A percentile compares a stretch with the other conserved stretches of the same genome.
Conservation (phyloP, 2,797 vertebrate species). For the Phataginus tetradactyla region DNA sequence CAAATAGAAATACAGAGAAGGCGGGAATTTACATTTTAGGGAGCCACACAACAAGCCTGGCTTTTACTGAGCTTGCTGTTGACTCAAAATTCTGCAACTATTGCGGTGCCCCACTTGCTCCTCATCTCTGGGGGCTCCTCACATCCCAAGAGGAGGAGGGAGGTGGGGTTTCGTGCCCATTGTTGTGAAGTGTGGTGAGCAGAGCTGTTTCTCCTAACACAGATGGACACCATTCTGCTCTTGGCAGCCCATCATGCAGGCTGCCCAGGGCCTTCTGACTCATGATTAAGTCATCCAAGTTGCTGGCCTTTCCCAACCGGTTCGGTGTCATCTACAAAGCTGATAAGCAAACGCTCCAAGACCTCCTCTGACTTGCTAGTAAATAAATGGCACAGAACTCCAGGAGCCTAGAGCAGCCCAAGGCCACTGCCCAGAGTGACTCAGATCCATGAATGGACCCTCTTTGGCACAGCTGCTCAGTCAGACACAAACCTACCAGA, state of each 20-base stretch:
- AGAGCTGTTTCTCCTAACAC: neutral
- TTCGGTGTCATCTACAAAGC: neutral
- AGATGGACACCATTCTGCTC: neutral
- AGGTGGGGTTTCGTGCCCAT: neutral
- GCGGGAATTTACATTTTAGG: neutral
- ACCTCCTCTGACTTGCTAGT: neutral
- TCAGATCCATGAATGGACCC: neutral
- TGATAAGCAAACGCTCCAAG: neutral
- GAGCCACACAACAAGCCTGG: neutral
- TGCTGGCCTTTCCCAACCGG: constrained; percentile 7
- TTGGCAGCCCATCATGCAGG: neutral
- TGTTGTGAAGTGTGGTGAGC: neutral
- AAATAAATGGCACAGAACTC: neutral
- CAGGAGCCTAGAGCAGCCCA: neutral
- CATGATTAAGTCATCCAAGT: constrained; percentile 15
- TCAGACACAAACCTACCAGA: neutral
- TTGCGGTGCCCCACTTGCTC: fast-evolving
- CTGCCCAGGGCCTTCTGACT: constrained; percentile 41
- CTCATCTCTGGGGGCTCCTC: neutral
- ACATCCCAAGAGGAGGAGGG: neutral
- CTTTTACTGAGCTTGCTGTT: neutral
- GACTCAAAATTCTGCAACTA: neutral
- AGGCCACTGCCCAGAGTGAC: neutral
- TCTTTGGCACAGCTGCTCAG: neutral
- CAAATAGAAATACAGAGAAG: neutral